phyloP scores from a whole-genome alignment of 2,888 invertebrate genomes.

The Ellobium chinense region DNA sequence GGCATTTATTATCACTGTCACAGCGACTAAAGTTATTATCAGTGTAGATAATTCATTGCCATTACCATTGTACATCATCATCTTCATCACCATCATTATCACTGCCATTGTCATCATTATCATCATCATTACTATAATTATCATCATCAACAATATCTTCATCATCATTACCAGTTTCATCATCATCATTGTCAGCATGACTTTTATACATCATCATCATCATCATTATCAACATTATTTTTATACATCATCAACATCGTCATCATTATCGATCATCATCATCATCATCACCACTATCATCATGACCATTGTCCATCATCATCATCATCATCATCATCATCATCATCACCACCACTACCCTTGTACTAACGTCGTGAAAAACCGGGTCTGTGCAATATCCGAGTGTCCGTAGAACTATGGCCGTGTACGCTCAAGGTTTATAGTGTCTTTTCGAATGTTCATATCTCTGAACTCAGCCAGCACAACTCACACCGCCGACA shows the following conservation, averaged over 20 bases:
- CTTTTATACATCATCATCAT: not conserved
- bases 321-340: not conserved
- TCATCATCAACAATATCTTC: not conserved
- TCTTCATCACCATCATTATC: not conserved
- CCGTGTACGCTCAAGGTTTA: slow-evolving; percentile 78
- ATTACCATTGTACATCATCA: not conserved
- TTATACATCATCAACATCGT: not conserved
- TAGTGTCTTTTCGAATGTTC: slow-evolving; percentile 86
- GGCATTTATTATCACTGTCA: too few species aligned
- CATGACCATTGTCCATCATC: not conserved
- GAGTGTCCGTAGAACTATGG: slow-evolving; percentile 26
- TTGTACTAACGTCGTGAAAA: slow-evolving; percentile 24
- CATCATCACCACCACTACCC: slow-evolving; percentile 5
- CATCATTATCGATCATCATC: not conserved
- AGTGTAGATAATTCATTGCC: too few species aligned
- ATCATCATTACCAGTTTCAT: not conserved
- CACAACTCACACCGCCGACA: slow-evolving; percentile 6
- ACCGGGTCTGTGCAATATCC: slow-evolving; percentile 70
- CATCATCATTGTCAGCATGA: not conserved
- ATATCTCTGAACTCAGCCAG: slow-evolving; percentile 90
- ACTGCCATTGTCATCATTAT: not conserved
- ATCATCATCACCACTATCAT: not conserved
- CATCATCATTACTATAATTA: not conserved
- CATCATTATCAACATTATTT: slow-evolving; percentile 12
- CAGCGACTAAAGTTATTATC: too few species aligned